These are phyloP conservation scores for Helicoverpa armigera DNA, from an alignment of 1,140 invertebrate genomes.

Conservation along the genomic window DNA sequence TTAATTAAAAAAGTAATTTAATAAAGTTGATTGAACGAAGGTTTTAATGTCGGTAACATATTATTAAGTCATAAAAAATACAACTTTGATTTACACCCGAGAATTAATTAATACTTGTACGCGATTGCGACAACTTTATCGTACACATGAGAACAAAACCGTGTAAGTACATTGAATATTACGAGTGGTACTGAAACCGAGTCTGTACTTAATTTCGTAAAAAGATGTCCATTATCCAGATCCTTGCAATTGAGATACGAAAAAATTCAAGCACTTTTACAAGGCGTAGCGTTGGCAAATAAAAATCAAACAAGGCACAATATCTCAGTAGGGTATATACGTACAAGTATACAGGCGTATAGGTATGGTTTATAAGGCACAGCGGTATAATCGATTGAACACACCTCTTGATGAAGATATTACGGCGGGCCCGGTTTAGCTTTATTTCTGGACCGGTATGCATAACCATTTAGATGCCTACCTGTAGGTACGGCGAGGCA, in stretches of 20 bases:
- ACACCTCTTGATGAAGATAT: conserved; percentile 84
- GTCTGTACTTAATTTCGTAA: conserved; percentile 26
- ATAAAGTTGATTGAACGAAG: conserved; percentile 42
- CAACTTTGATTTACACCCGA: conserved; percentile 35
- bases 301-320: conserved; percentile 40
- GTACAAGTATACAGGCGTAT: conserved; percentile 11
- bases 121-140: conserved; percentile 38
- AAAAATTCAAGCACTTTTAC: conserved; percentile 18
- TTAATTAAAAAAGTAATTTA: conserved; percentile 50
- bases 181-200: conserved; percentile 11
- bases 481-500: conserved; percentile 31
- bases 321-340: conserved; percentile 13
- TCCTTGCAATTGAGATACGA: conserved; percentile 9
- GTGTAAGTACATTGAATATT: conserved; percentile 5
- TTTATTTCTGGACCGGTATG: conserved; percentile 76
- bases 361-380: conserved; percentile 40
- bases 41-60: conserved; percentile 34
- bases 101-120: conserved; percentile 42
- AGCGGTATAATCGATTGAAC: conserved; percentile 76
- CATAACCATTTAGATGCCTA: conserved; percentile 58
- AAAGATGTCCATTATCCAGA: conserved; percentile 19
- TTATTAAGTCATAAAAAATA: conserved; percentile 47
- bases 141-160: conserved; percentile 22
- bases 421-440: conserved; percentile 71
- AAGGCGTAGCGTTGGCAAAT: conserved; percentile 36